phyloP scores from a whole-genome alignment of 1,140 invertebrate genomes.

The Conus betulinus region DNA sequence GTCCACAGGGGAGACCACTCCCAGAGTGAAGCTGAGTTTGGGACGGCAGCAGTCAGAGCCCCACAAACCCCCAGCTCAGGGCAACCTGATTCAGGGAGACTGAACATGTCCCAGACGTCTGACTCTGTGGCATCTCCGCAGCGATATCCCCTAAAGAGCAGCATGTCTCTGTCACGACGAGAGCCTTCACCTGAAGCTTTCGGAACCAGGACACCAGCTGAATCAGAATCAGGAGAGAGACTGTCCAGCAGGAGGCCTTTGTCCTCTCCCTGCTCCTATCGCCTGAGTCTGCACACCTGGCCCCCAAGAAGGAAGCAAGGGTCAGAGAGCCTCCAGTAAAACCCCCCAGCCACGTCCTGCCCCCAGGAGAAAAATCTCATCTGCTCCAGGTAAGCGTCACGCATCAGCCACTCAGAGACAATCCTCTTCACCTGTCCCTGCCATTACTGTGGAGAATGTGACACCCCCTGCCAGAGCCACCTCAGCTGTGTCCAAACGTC shows the following conservation, averaged over 20 bases:
- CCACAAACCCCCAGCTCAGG: not conserved
- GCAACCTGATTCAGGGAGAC: not conserved
- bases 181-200: no score
- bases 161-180: not conserved
- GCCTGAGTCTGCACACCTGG: not conserved
- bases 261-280: not conserved
- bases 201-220: not conserved
- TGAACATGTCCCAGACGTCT: not conserved
- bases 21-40: not conserved
- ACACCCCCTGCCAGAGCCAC: not conserved
- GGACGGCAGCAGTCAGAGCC: not conserved
- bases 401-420: not conserved
- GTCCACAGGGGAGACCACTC: not conserved
- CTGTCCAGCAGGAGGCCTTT: not conserved
- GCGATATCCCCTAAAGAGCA: not conserved
- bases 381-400: not conserved
- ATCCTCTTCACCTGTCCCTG: not conserved
- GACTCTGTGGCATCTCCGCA: not conserved
- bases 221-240: not conserved
- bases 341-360: not conserved
- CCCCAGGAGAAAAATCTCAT: not conserved
- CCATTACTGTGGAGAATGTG: not conserved
- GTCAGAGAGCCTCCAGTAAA: not conserved
- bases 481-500: not conserved
- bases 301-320: not conserved